Evolutionary conservation across 2,888 invertebrate genomes (phyloP), one percentile per base, ranked within the genome.

Genomic region (Drosophila fulvimacula): DNA sequence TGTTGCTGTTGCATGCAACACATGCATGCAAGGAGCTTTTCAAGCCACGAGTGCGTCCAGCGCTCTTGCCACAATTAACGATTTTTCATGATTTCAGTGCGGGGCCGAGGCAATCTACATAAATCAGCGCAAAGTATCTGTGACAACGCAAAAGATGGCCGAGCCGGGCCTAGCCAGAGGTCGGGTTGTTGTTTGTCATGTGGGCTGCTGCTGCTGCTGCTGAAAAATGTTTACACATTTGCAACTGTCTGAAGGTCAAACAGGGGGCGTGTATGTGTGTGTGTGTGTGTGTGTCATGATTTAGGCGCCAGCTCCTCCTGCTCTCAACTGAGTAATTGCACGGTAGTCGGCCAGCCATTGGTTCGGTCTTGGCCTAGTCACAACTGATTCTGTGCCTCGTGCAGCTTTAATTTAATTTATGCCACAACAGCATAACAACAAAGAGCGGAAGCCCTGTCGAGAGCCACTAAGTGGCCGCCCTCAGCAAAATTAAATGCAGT

Each of bases 221-320:
- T 87, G 85, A 84, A 85, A 87, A 84, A 84, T 84, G 83, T 84
- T 87, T 88, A 87, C 83, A 80, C 83, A 84, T 84, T 87, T 87
- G 80, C 88, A 82, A 84, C 76, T 76, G 85, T 82, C 88, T 87
- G 78, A 85, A 84, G 88, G 83, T 84, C 85, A 82, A 69, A 53
- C 21, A 13, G 24, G 21, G 27, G 41, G 38, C 5, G n/a, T 15
- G 36, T 27, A 5, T 13, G 41, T 10, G 13, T 51, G 51, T 39
- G 53, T 52, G 66, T 17, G 39, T 30, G 9, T 15, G 49, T 11
- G n/a, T 55, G 51, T 42, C 82, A 83, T 83, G 83, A 80, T 82
- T 84, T 84, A 84, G 83, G 80, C 80, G 69, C 73, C 59, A 52
- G 69, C 62, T 59, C 39, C 64, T 59, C 46, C 68, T 68, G 64